Percentiles rank a stretch among this genome's conserved stretches.
Evolutionary conservation across 2,888 invertebrate genomes (phyloP).

Genomic region (Acanthosoma haemorrhoidale): DNA sequence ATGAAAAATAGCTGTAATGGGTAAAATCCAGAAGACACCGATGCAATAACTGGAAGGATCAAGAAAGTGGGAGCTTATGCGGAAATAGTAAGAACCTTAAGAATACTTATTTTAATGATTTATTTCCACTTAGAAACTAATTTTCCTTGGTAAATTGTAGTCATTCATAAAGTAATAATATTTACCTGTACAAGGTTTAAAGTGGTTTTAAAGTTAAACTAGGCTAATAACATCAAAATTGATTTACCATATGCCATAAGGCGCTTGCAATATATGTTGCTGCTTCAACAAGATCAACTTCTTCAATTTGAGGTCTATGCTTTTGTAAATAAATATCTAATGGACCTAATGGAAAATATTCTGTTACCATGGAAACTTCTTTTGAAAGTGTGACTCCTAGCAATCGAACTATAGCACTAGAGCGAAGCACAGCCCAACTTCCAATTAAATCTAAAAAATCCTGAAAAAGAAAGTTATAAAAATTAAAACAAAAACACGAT

Average conservation of each 20-base stretch:
- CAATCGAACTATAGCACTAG: constrained; percentile 67
- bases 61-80: too few species aligned
- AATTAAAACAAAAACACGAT: neutral
- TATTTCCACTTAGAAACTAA: too few species aligned
- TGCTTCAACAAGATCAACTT: constrained; percentile 72
- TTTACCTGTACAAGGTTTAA: too few species aligned
- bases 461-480: constrained; percentile 47
- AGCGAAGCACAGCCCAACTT: constrained; percentile 72
- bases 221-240: too few species aligned
- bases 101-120: too few species aligned
- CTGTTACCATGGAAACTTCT: constrained; percentile 74
- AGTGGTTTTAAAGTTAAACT: too few species aligned
- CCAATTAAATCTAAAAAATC: constrained; percentile 72
- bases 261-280: constrained; percentile 76
- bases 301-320: constrained; percentile 43
- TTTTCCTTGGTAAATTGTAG: too few species aligned
- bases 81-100: too few species aligned
- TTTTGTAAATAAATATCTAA: constrained; percentile 65
- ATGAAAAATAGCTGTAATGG: too few species aligned
- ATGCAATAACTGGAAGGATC: too few species aligned
- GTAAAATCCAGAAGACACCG: too few species aligned
- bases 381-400: constrained; percentile 71
- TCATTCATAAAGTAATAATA: too few species aligned
- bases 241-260: constrained; percentile 64
- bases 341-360: constrained; percentile 71